phyloP scores from a whole-genome alignment of 2,888 invertebrate species.

The Ichneumoninae sp. region DNA sequence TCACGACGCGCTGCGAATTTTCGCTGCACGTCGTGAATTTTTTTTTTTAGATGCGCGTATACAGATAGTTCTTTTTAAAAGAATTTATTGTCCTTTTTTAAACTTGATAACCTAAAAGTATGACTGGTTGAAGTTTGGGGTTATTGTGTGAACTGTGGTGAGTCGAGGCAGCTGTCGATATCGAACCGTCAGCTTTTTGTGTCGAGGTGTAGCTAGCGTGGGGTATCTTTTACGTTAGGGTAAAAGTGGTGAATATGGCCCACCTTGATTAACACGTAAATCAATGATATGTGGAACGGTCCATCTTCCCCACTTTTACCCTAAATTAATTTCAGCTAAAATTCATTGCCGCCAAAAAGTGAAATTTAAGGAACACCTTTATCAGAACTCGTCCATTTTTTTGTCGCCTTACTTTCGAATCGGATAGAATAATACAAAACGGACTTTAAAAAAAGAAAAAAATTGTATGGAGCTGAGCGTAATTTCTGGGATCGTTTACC shows the following conservation, averaged over 20 bases:
- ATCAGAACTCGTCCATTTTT: neutral
- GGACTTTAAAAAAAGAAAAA: neutral
- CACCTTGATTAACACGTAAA: too few relatives aligned
- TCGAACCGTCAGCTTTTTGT: constrained; percentile 32
- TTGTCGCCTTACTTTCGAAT: neutral
- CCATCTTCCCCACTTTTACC: too few relatives aligned
- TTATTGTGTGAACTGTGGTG: constrained; percentile 40
- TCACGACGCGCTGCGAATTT: neutral
- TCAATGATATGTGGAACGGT: too few relatives aligned
- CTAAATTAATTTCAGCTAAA: neutral
- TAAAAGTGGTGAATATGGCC: too few relatives aligned
- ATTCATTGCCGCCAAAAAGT: neutral
- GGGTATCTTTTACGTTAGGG: neutral
- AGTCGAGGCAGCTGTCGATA: constrained; percentile 37
- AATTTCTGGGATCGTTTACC: constrained; percentile 2
- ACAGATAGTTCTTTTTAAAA: neutral
- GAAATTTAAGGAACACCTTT: too few relatives aligned
- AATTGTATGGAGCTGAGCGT: neutral
- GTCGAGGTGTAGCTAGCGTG: neutral
- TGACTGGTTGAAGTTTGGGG: constrained; percentile 40
- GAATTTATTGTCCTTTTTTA: constrained; percentile 8
- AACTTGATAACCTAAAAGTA: constrained; percentile 57
- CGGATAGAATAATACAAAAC: neutral
- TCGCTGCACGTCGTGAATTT: constrained; percentile 10
- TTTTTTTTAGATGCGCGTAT: neutral